These are phyloP conservation scores for Drosophila lini DNA, from an alignment of 1,140 invertebrate genomes.

Conservation along the genomic window DNA sequence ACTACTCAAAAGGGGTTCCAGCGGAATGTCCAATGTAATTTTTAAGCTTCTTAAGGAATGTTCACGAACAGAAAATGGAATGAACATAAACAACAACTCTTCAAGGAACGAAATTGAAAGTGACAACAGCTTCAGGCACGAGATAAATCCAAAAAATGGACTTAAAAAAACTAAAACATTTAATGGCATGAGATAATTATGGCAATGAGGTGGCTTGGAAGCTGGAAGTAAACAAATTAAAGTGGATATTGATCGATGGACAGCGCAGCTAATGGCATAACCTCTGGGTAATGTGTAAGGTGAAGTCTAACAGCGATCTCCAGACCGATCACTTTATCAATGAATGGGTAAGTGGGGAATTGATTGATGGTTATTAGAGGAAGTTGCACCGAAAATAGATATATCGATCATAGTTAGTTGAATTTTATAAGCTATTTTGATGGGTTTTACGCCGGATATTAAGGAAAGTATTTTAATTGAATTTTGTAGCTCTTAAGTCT, in stretches of 20 bases:
- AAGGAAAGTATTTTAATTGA: not conserved
- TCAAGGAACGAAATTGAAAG: slow-evolving; percentile 29
- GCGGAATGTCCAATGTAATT: slow-evolving; percentile 6
- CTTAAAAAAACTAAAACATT: slow-evolving; percentile 14
- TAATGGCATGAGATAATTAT: slow-evolving; percentile 28
- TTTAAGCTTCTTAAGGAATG: slow-evolving; percentile 13
- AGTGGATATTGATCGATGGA: slow-evolving; percentile 40
- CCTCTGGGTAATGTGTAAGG: slow-evolving; percentile 24
- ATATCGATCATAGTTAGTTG: not conserved
- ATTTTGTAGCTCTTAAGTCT: not conserved
- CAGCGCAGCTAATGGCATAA: slow-evolving; percentile 25
- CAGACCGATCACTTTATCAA: slow-evolving; percentile 25
- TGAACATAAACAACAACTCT: slow-evolving; percentile 11
- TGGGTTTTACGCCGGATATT: slow-evolving; percentile 1
- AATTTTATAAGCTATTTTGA: not conserved
- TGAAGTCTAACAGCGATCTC: slow-evolving; percentile 18
- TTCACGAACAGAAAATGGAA: slow-evolving; percentile 18
- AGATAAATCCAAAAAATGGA: not conserved
- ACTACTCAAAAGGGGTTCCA: slow-evolving; percentile 3
- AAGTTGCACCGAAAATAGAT: not conserved
- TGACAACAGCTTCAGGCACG: slow-evolving; percentile 20
- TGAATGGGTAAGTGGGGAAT: slow-evolving; percentile 1
- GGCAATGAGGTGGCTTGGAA: slow-evolving; percentile 15
- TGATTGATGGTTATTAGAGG: slow-evolving; percentile 30
- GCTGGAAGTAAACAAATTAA: slow-evolving; percentile 46